Percentiles rank a stretch among this genome's conserved stretches.
These are phyloP conservation scores for Sebastes dallii DNA, from an alignment of 2,797 vertebrate genomes.

Conservation along the genomic window DNA sequence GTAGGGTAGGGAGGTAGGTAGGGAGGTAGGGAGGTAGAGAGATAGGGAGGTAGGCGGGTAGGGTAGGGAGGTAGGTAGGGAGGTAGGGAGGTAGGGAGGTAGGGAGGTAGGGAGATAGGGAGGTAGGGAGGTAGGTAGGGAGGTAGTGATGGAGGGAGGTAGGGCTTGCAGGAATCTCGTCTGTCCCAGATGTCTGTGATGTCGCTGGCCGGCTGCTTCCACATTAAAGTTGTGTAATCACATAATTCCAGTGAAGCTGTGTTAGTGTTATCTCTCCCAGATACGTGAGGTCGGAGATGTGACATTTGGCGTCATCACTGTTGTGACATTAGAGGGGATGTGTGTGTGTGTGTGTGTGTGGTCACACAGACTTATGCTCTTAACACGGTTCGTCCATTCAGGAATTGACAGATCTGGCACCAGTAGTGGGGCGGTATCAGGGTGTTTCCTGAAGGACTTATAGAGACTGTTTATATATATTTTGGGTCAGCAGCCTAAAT, in stretches of 20 bases:
- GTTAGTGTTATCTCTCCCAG: conserved; percentile 1
- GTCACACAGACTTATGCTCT: conserved; percentile 5
- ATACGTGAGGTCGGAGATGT: conserved; percentile 13
- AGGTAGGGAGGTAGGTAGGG: too few species aligned
- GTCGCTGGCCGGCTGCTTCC: neutral
- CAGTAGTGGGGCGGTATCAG: neutral
- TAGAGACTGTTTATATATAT: neutral
- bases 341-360: conserved; percentile 2
- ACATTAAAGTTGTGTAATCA: conserved; percentile 44
- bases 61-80: accelerated
- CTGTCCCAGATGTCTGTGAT: neutral
- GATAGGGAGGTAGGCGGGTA: accelerated
- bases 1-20: too few species aligned
- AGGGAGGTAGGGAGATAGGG: too few species aligned
- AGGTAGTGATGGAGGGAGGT: too few species aligned
- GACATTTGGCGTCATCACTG: conserved; percentile 46
- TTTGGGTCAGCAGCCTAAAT: conserved; percentile 26
- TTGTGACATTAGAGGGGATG: conserved; percentile 19
- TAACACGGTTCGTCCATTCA: conserved; percentile 4
- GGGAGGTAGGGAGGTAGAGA: too few species aligned
- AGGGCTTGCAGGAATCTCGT: neutral
- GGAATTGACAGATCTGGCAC: conserved; percentile 21
- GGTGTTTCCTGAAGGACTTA: conserved; percentile 33
- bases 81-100: too few species aligned
- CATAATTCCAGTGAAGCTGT: conserved; percentile 29